Percentiles rank a stretch among this genome's conserved stretches.
These are phyloP conservation scores for Sinocyclocheilus maitianheensis DNA, from an alignment of 2,113 vertebrate species.

Conservation along the genomic window DNA sequence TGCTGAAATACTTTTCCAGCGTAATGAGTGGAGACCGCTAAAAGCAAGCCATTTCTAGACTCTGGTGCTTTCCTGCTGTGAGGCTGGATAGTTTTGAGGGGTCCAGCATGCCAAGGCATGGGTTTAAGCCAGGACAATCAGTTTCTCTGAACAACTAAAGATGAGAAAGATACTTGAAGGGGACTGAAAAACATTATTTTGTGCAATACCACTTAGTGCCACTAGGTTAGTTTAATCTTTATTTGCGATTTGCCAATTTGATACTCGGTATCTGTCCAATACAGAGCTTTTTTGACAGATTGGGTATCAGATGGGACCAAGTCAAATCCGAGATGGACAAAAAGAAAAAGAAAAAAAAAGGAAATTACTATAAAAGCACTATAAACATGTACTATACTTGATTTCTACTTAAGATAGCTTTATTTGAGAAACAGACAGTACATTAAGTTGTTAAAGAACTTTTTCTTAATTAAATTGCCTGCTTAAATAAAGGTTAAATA, in stretches of 20 bases:
- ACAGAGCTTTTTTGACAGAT: too few relatives aligned
- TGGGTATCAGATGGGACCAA: too few relatives aligned
- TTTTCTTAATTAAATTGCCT: too few relatives aligned
- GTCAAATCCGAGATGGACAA: too few relatives aligned
- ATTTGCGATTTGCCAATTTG: neutral
- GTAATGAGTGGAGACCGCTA: neutral
- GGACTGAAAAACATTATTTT: neutral
- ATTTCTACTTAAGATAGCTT: neutral
- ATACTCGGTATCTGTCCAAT: neutral
- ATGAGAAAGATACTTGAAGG: neutral
- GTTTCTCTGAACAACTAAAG: neutral
- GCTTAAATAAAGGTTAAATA: too few relatives aligned
- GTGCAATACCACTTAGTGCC: neutral
- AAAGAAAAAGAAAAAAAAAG: neutral
- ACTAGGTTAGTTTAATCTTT: neutral
- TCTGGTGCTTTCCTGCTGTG: neutral
- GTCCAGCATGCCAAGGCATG: neutral
- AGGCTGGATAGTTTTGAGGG: neutral
- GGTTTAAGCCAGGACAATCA: neutral
- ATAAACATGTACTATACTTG: too few relatives aligned
- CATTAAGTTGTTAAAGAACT: too few relatives aligned
- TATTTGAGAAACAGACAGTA: neutral
- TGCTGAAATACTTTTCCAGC: neutral
- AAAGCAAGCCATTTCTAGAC: neutral
- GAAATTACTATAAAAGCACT: neutral